Evolutionary conservation across 2,113 vertebrate species (phyloP), one percentile per base, ranked within the genome.

Genomic region (Elephas maximus): DNA sequence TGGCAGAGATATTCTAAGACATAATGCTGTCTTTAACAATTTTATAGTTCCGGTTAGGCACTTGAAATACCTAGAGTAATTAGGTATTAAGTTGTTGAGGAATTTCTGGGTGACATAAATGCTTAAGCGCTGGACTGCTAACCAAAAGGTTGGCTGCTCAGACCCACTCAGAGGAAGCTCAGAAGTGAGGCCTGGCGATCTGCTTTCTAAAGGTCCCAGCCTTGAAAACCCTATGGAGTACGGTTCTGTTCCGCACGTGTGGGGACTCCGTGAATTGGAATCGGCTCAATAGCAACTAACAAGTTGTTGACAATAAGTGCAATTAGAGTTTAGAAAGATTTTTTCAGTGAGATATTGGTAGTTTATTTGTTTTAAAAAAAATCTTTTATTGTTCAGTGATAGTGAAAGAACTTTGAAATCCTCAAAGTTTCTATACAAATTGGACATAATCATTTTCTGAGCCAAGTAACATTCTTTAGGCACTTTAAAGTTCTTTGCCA

Each of bases 401-500:
- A 74, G 30, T 73, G 63, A 83, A 78, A 90, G 51, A 60, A 17
- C 15, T 28, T 8, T 81, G 67, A 78, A 83, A 53, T 6, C 17
- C 45, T 69, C 4, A 8, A 57, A 44, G 28, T 93, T 90, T 92
- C 85, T 48, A 0, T 77, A 18, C 51, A 26, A 48, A 51, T 78
- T n/a, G 2, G 60, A 14, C 33, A 44, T 74, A 15, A 12, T 33
- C 60, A 44, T 30, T 81, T 85, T 24, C 48, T 71, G 77, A 76
- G 33, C 33, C 48, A 88, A 67, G 44, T 77, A 85, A 84, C 67
- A 71, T 12, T 91, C 12, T 69, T 74, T 20, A 57, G 51, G 23
- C 17, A 6, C 17, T 94, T 91, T 78, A 89, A 85, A 88, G 1
- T 5, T 92, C n/a, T 83, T 71, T 65, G 37, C 73, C 84, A 94